Evolutionary conservation across 2,888 invertebrate species (phyloP), one percentile per base, ranked within the genome.

Genomic region (Anticlea derivata): DNA sequence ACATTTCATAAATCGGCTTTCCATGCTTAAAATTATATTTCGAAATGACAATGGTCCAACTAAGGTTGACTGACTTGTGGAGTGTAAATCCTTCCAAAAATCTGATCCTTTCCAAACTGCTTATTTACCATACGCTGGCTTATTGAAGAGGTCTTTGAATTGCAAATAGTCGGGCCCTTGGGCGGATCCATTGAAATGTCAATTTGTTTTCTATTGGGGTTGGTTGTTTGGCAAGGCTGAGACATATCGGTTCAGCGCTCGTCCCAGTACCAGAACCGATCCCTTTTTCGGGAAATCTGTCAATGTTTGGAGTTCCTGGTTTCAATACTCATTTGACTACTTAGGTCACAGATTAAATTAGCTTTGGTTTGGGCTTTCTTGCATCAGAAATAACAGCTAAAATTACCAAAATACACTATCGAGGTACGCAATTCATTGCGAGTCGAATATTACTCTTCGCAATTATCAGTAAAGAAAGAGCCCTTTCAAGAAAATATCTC

Each of bases 171-270:
- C 63, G 58, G 73, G 79, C 78, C 83, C 78, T 77, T 74, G 76
- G 80, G 77, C 76, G 76, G 73, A 73, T 72, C 83, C 73, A 88
- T 89, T 86, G 84, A 89, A 86, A 87, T 81, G 89, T 86, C 89
- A 88, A 89, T 89, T 89, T 88, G 86, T 90, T 89, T 87, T 86
- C 86, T 83, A 85, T 86, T 80, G 83, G 84, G 84, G 81, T 80
- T 58, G 50, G 58, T 58, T 63, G 65, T 67, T 67, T 63, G 55
- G 58, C 50, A 53, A 55, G 53, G 58, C 53, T 58, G 59, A 60
- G 61, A 65, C 60, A 63, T 62, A 67, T 66, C 61, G 59, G 51
- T 52, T 61, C 49, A 51, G 56, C 48, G 46, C 40, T 33, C 52
- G 45, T 38, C 41, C 41, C 26, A 20, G 47, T 45, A 49, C 48